Base-by-base conservation (phyloP, 2,888 invertebrate genomes). In the Synanthedon myopaeformis region DNA sequence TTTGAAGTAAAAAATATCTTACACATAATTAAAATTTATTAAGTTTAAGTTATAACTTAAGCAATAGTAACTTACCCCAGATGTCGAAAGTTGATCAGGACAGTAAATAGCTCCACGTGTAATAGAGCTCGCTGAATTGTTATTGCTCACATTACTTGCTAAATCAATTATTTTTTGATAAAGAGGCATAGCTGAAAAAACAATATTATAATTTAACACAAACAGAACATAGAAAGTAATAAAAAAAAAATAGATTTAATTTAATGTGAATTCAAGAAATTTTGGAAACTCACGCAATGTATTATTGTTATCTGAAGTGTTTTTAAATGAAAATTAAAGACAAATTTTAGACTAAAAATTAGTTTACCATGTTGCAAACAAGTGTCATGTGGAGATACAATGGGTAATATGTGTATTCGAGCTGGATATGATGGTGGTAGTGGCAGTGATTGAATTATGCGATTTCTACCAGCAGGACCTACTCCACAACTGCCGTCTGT, bases 151-250 rank as follows among this genome's bases (percentile, higher is more conserved):
- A 52, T 69, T 79, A 53, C 92, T 91, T 49, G 92, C 93, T 17
- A 93, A 74, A 64, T 96, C 95, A 49, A 96, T 90, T 45, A 97
- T 86, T 72, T 93, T 91, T 72, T 96, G 94, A 76, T 95, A 95
- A 6, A 93, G 75, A 6, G 93, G 91, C 74, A 93, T 86, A 14
- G 92, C 91, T 83, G 76, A 62, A 76, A 49, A 19, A 49, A 13
- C 5, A 23, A 23, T 1, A 23, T 23, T 23, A 23, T 5, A 23
- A 23, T 23, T 23, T 23, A 23, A 8, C 35, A 35, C 3, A 6
- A 28, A 23, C 23, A 23, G 23, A 2, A 28, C 6, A 28, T 28
- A 28, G 6, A 28, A 28, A 28, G 19, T 19, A 19, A 19, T 19
- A 2, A 19, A 19, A 3, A 5, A 23, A 5, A 23, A 23, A 1